phyloP scores from a whole-genome alignment of 2,113 vertebrate genomes.

The Mustela lutreola region DNA sequence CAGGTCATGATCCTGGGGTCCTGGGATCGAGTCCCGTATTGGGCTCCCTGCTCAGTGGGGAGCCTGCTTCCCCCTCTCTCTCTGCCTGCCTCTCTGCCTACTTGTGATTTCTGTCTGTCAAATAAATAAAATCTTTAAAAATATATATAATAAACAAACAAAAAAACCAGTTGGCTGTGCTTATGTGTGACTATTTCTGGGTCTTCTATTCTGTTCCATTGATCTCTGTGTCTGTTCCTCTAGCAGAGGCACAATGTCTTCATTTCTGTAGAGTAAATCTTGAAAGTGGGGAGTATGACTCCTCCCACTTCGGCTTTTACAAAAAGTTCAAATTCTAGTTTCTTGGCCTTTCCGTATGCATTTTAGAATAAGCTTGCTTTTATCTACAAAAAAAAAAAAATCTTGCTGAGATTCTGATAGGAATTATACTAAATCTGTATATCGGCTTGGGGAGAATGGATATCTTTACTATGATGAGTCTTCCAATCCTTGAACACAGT shows the following conservation, averaged over 20 bases:
- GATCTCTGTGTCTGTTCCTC: not conserved
- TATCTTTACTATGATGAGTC: not conserved
- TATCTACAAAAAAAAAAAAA: not conserved
- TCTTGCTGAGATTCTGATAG: not conserved
- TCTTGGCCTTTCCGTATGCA: not conserved
- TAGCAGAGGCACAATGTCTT: not conserved
- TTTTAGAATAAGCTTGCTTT: not conserved
- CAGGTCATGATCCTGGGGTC: too few species aligned
- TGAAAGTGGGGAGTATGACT: not conserved
- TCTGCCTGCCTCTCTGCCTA: too few species aligned
- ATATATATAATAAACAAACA: too few species aligned
- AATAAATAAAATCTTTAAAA: too few species aligned
- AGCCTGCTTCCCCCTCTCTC: too few species aligned
- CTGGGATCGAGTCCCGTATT: too few species aligned
- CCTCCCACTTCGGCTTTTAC: not conserved
- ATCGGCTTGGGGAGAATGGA: not conserved
- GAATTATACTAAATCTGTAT: not conserved
- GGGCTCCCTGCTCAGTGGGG: too few species aligned
- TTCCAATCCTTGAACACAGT: not conserved
- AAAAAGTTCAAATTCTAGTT: not conserved
- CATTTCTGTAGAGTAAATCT: not conserved
- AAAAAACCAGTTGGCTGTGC: rapidly evolving
- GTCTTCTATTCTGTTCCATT: not conserved
- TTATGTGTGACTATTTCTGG: not conserved
- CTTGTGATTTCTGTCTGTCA: too few species aligned